Conservation (phyloP, 2,113 vertebrate species). For the Noctilio leporinus region DNA sequence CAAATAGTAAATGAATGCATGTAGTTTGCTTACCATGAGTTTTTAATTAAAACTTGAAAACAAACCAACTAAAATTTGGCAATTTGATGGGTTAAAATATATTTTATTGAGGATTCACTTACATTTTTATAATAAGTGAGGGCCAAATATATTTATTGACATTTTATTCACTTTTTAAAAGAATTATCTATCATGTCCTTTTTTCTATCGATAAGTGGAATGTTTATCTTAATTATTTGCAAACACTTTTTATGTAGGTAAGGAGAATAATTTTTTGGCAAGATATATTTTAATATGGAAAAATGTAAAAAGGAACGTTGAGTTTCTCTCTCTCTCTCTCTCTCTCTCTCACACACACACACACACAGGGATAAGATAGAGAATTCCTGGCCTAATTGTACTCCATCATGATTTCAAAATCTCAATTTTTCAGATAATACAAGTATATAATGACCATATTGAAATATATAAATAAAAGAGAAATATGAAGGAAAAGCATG, state of each 20-base stretch:
- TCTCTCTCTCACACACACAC: neutral
- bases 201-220: neutral
- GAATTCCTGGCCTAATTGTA: neutral
- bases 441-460: neutral
- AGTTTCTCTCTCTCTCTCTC: neutral
- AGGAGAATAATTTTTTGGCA: neutral
- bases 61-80: neutral
- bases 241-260: neutral
- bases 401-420: neutral
- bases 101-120: neutral
- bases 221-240: neutral
- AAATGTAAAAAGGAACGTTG: neutral
- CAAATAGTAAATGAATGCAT: neutral
- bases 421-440: neutral
- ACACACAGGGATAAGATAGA: neutral
- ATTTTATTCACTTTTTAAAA: neutral
- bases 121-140: neutral
- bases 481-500: constrained; percentile 30
- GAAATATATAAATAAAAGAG: neutral
- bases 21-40: neutral
- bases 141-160: neutral
- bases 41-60: constrained; percentile 16
- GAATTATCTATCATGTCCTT: neutral
- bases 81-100: neutral
- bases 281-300: neutral